Base-by-base conservation (phyloP, 2,888 invertebrate species). In the Camptogramma bilineatum region DNA sequence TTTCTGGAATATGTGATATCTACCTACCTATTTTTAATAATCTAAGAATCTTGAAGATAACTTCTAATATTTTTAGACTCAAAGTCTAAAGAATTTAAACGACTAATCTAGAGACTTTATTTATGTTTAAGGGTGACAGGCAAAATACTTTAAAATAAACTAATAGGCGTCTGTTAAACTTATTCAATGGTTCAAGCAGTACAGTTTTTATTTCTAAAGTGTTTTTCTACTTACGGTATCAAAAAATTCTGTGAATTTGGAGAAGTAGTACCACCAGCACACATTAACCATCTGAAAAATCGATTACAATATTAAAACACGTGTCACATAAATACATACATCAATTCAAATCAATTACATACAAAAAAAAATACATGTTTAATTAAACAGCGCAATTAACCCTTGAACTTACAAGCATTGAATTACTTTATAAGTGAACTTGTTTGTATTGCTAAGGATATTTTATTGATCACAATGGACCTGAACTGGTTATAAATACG, bases 191-290 rank as follows among this genome's bases (percentile, higher is more conserved):
- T n/a, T n/a, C n/a, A n/a, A n/a, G n/a, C n/a, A n/a, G 2, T 31
- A 31, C 34, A 48, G 13, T 39, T 19, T 16, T 44, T 67, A 94
- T 8, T 19, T 47, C 4, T n/a, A 3, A 2, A 47, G 0, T 19
- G 13, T 19, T 8, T 13, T 13, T 47, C 0, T 44, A 44, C 44
- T 47, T 19, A 47, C 47, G 47, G 47, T 47, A 51, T 28, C 17
- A 17, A 51, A n/a, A 18, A 34, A 34, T 91, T 99, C 99, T 76
- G 98, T 97, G 92, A 98, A 98, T 90, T 99, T 99, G 60, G 98
- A 98, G 88, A 98, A 96, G 90, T 97, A 98, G 91, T 98, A 98
- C 98, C 97, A 97, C 98, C 98, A 98, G 86, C 97, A 97, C 46
- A 96, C 97, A 86, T 96, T 95, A 63, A 97, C 97, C 97, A 98